Evolutionary conservation across 2,113 vertebrate species (phyloP), one percentile per base, ranked within the genome.

Genomic region (Neopipo cinnamomea): DNA sequence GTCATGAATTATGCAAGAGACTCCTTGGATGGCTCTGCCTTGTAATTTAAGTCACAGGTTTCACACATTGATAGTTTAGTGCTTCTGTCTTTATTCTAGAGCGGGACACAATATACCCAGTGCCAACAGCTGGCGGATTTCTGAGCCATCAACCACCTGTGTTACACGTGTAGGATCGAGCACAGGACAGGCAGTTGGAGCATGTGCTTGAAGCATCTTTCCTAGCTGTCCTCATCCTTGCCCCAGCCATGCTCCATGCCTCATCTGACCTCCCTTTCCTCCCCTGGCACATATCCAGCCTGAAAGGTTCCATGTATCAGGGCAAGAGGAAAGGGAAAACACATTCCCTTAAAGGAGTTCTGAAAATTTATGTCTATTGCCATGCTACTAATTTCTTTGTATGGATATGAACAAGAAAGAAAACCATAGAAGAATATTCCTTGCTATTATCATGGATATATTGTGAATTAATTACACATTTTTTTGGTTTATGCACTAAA

Each of bases 61-160:
- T 93, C 88, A 74, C 73, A 91, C 68, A 6, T 25, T 77, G 85
- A 47, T 93, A 84, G 83, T 77, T 88, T 42, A 89, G 73, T 75
- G 61, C 61, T 91, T 92, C 76, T 91, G 50, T 80, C 89, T 93
- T 86, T 84, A 89, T 96, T 95, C 68, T 92, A 37, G 65, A 74
- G 41, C 33, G 47, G 76, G 68, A 44, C 33, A 52, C 44, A 20
- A 39, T 71, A 37, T 78, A 71, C 28, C 66, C 76, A 42, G 56
- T 74, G 56, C 52, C 56, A 73, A 18, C 39, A 76, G 63, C 65
- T 78, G 56, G 61, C 63, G 44, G 68, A 41, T 92, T 73, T 82
- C 53, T 77, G 81, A 93, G 53, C 62, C 63, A 33, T 65, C 53
- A 22, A 0, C 37, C n/a, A 33, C 35, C 28, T 25, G 41, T 2